Evolutionary conservation across 2,888 invertebrate genomes (phyloP).

Genomic region (Mesorhabditis belari): DNA sequence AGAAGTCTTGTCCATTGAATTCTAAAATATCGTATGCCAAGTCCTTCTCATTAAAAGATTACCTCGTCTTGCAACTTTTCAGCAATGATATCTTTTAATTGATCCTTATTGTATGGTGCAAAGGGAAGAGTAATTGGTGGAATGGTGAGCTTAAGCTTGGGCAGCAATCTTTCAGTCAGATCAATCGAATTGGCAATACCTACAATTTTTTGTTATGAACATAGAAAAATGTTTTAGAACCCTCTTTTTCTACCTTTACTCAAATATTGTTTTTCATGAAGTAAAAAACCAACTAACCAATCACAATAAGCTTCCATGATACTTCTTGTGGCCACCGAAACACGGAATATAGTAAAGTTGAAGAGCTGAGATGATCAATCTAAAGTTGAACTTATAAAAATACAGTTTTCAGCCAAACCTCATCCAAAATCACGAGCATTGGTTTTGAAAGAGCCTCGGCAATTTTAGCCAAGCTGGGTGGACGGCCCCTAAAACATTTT

Average conservation of each 20-base stretch:
- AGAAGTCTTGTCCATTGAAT: slow-evolving; percentile 68
- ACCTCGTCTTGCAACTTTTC: slow-evolving; percentile 62
- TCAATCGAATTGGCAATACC: slow-evolving; percentile 87
- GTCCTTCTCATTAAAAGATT: background rate
- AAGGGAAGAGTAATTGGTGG: slow-evolving; percentile 67
- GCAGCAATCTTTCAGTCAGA: slow-evolving; percentile 80
- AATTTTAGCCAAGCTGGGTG: background rate
- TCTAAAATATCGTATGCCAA: background rate
- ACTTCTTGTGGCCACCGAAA: slow-evolving; percentile 29
- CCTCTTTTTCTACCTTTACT: background rate
- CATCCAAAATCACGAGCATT: background rate
- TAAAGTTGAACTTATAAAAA: background rate
- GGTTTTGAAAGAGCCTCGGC: background rate
- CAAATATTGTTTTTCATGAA: background rate
- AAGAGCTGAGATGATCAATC: slow-evolving; percentile 21
- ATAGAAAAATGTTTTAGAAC: background rate
- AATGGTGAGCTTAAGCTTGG: slow-evolving; percentile 73
- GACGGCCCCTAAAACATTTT: background rate
- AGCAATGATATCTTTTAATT: slow-evolving; percentile 78
- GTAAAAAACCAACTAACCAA: slow-evolving; percentile 10
- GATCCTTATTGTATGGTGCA: slow-evolving; percentile 79
- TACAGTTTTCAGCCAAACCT: background rate
- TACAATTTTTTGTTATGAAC: too few species aligned
- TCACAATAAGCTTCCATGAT: slow-evolving; percentile 16
- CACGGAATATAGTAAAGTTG: slow-evolving; percentile 15